Evolutionary conservation across 2,888 invertebrate species (phyloP).

Genomic region (Drosophila merina): DNA sequence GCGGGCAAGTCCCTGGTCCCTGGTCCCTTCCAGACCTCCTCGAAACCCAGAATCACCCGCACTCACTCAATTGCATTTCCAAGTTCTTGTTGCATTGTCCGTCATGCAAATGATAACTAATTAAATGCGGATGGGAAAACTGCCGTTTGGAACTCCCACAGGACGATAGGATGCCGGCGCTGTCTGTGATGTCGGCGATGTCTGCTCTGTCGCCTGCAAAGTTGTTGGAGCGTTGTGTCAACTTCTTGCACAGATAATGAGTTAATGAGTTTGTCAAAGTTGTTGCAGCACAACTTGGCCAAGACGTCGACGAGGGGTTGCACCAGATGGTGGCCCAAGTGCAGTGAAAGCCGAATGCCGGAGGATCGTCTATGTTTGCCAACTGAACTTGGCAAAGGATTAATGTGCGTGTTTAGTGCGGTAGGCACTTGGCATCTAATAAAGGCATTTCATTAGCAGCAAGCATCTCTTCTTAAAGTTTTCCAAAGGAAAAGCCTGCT

Average conservation of each 20-base stretch:
- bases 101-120: slow-evolving; percentile 72
- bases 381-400: slow-evolving; percentile 22
- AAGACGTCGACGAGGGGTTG: background rate
- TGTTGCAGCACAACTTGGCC: slow-evolving; percentile 34
- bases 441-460: slow-evolving; percentile 9
- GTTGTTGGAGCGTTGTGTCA: slow-evolving; percentile 54
- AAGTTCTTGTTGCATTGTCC: slow-evolving; percentile 27
- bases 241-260: slow-evolving; percentile 60
- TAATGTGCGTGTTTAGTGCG: slow-evolving; percentile 10
- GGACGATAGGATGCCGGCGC: background rate
- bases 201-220: slow-evolving; percentile 52
- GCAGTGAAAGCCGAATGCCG: slow-evolving; percentile 13
- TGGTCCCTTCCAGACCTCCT: background rate
- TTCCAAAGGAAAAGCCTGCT: background rate
- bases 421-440: background rate
- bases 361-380: slow-evolving; percentile 20
- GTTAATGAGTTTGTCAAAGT: slow-evolving; percentile 58
- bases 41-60: slow-evolving; percentile 3
- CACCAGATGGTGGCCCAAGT: background rate
- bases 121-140: slow-evolving; percentile 66
- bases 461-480: background rate
- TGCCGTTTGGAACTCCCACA: slow-evolving; percentile 25
- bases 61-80: slow-evolving; percentile 23
- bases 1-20: slow-evolving; percentile 42
- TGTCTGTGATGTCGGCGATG: slow-evolving; percentile 23